Base-by-base conservation (phyloP, 2,797 vertebrate species). In the Furcifer pardalis region DNA sequence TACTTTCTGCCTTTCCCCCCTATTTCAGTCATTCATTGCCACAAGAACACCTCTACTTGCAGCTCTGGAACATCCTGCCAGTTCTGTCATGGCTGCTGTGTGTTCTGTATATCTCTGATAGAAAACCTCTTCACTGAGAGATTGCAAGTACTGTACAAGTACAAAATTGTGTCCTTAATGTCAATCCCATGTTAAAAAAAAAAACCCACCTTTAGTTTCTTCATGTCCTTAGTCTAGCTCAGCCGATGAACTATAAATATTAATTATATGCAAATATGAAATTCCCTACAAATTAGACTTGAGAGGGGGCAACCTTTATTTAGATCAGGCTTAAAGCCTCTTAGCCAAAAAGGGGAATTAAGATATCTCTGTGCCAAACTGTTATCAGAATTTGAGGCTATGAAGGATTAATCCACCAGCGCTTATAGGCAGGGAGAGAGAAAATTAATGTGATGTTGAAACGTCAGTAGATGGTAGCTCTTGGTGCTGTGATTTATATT, bases 401-500 rank as follows among this genome's bases (percentile, higher is more conserved):
- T 81, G 44, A 63, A 10, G 35, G 0, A 40, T 42, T 27, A 56
- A 87, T 89, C 84, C 84, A 73, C 65, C 30, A 76, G 66, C 0
- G 19, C 35, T 62, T 89, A 79, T 86, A 89, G 40, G 59, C 69
- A 77, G 35, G 7, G 40, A 37, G 23, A 59, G 71, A 40, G 10
- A 49, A 27, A 19, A 2, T 37, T 15, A 30, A 78, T 32, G 40
- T 6, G 4, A 5, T 63, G 87, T 65, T 82, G 69, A 90, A 79
- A 77, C 82, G 80, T 4, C 21, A 78, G 56, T 60, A 32, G 30
- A 12, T 68, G 0, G 0, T 77, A 81, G 37, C 62, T 82, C 9
- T 0, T 78, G 87, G 86, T 80, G 40, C 66, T 82, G 85, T 69
- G 74, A 44, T 69, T 85, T 81, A 17, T 68, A n/a, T 71, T 86